These are phyloP conservation scores for Drosophila longiperda DNA, from an alignment of 2,888 invertebrate genomes.

Conservation along the genomic window DNA sequence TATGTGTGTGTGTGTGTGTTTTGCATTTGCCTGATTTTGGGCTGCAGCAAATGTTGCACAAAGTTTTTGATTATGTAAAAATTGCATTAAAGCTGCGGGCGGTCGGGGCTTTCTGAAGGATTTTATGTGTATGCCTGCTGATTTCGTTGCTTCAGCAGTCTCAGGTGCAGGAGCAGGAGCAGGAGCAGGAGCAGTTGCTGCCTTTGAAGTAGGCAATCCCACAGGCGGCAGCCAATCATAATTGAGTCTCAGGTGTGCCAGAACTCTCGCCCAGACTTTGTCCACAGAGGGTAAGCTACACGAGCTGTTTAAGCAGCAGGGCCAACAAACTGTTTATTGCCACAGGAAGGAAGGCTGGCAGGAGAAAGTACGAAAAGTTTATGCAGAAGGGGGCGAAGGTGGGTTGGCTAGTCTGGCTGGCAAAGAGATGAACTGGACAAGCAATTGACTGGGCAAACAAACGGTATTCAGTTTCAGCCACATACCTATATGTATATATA, in stretches of 20 bases:
- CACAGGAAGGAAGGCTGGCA: not conserved
- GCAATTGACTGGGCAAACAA: slow-evolving; percentile 38
- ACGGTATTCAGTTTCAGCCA: slow-evolving; percentile 1
- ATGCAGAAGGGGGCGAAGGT: not conserved
- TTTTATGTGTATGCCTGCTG: slow-evolving; percentile 20
- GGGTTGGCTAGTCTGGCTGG: not conserved
- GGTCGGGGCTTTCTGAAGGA: slow-evolving; percentile 22
- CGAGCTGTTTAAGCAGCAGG: slow-evolving; percentile 39
- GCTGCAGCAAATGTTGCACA: slow-evolving; percentile 65
- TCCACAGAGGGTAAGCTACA: slow-evolving; percentile 5
- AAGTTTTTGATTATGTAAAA: slow-evolving; percentile 68
- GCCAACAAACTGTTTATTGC: slow-evolving; percentile 51
- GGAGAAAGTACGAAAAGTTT: too few species aligned
- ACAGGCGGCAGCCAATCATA: slow-evolving; percentile 51
- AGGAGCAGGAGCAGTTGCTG: slow-evolving; percentile 1
- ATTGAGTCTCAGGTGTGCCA: slow-evolving; percentile 57
- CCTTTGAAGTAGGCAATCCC: slow-evolving; percentile 51
- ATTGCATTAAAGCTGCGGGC: slow-evolving; percentile 62
- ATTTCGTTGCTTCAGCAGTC: slow-evolving; percentile 14
- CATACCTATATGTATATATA: not conserved
- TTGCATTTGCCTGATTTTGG: slow-evolving; percentile 52
- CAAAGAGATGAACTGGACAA: slow-evolving; percentile 49
- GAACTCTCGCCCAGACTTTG: slow-evolving; percentile 28
- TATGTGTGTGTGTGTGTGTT: slow-evolving; percentile 9
- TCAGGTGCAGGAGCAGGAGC: not conserved